Base-by-base conservation (phyloP, 1,140 invertebrate species). In the Eueides isabella region DNA sequence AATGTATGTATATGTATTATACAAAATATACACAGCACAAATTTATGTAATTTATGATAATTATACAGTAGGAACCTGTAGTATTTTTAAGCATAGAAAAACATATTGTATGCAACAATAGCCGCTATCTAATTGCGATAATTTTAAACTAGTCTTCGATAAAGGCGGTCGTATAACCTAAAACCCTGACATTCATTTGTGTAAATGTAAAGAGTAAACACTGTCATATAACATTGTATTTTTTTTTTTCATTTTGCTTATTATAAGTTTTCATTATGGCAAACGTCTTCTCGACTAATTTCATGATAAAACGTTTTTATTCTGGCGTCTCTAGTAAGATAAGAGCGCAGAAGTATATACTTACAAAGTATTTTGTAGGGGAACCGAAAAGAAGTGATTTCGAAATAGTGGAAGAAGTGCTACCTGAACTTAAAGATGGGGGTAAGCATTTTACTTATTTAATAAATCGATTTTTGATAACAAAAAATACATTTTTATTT, bases 361-460 rank as follows among this genome's bases (percentile, higher is more conserved):
- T 96, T 16, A 94, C 88, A 0, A 95, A 95, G 79, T 93, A 95
- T 78, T 96, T 96, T 82, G 87, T 94, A 76, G 95, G 95, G 1
- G 94, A 95, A 74, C 96, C 96, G 12, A 95, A 96, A 79, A 85
- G 89, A 55, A 92, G 90, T 28, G 95, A 97, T 87, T 94, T 96
- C 44, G 87, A 94, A 81, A 85, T 96, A 26, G 92, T 95, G 0
- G 95, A 96, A 84, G 95, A 96, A 85, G 94, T 95, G 72, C 75
- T 96, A 31, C 95, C 95, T 7, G 84, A 92, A 30, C 75, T 96
- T 48, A 92, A 95, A 82, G 92, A 96, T 92, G 95, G 95, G 91
- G 95, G 95, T 96, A 90, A 85, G 75, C 81, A 30, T 72, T 61
- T 29, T 2, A 63, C n/a, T 19, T 30, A 31, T 7, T 31, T 5